A percentile compares a stretch with the other conserved stretches of the same genome.
These are phyloP conservation scores for Brachyhypopomus occidentalis DNA, from an alignment of 2,113 vertebrate genomes.

Conservation along the genomic window DNA sequence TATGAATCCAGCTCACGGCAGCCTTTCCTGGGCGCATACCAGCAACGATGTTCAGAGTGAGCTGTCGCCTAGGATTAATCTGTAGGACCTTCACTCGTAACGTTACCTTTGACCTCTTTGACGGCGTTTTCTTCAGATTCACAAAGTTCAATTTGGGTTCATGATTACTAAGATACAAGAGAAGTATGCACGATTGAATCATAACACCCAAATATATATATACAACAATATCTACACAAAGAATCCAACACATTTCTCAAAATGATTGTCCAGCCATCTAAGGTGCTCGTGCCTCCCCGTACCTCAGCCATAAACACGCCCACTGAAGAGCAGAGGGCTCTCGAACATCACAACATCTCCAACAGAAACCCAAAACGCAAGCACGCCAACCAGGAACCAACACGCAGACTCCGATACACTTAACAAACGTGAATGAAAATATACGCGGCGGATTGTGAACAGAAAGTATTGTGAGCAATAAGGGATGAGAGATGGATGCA, in stretches of 20 bases:
- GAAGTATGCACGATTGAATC: neutral
- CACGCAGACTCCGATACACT: neutral
- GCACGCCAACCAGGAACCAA: neutral
- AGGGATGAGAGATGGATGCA: constrained; percentile 5
- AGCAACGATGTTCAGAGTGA: too few species aligned
- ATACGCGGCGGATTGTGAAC: neutral
- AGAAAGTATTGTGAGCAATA: neutral
- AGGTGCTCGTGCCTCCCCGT: constrained; percentile 56
- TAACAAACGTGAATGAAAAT: constrained; percentile 21
- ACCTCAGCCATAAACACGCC: constrained; percentile 7
- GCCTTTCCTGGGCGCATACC: too few species aligned
- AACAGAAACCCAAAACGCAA: constrained; percentile 22
- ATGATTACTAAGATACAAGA: constrained; percentile 1
- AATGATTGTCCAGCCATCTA: constrained; percentile 63
- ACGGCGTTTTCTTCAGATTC: neutral
- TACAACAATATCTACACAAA: constrained; percentile 4
- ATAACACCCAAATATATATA: constrained; percentile 15
- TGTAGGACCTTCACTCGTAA: neutral
- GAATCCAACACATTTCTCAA: neutral
- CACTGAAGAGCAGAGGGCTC: constrained; percentile 19
- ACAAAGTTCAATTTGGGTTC: neutral
- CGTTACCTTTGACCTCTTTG: neutral
- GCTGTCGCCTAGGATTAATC: too few species aligned
- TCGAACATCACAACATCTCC: constrained; percentile 1
- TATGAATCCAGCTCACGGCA: too few species aligned